A percentile compares a stretch with the other conserved stretches of the same genome.
phyloP scores from a whole-genome alignment of 2,888 invertebrate genomes.

The Sacculina carcini region DNA sequence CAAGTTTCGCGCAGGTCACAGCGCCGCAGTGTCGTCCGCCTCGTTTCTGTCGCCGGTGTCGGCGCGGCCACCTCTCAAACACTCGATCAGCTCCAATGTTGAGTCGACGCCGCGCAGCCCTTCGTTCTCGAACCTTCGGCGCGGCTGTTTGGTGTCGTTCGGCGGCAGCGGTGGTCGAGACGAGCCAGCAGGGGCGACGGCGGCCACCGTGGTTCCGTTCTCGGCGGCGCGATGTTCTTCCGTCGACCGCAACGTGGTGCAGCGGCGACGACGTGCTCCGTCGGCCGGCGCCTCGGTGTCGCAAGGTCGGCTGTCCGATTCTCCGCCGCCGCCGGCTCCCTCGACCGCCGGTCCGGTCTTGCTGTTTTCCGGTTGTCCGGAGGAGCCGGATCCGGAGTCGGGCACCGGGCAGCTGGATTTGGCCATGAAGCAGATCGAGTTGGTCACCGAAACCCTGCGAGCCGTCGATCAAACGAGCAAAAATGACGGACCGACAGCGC shows the following conservation, averaged over 20 bases:
- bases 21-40: background rate
- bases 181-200: no score
- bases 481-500: conserved; percentile 8
- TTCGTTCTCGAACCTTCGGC: no score
- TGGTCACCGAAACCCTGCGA: background rate
- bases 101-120: no score
- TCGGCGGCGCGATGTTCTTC: background rate
- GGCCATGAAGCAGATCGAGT: background rate
- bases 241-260: background rate
- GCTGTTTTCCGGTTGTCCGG: background rate
- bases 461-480: no score
- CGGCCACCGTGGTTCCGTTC: background rate
- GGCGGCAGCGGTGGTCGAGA: no score
- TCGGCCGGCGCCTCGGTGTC: background rate
- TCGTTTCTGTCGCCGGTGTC: background rate
- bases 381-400: background rate
- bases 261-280: no score
- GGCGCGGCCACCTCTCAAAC: background rate
- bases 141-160: no score
- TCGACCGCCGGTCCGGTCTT: background rate
- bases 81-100: background rate
- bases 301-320: background rate
- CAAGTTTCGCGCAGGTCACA: no score
- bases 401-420: background rate
- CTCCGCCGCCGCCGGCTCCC: background rate